phyloP scores from a whole-genome alignment of 2,113 vertebrate genomes.

The Notarius quadriscutis region DNA sequence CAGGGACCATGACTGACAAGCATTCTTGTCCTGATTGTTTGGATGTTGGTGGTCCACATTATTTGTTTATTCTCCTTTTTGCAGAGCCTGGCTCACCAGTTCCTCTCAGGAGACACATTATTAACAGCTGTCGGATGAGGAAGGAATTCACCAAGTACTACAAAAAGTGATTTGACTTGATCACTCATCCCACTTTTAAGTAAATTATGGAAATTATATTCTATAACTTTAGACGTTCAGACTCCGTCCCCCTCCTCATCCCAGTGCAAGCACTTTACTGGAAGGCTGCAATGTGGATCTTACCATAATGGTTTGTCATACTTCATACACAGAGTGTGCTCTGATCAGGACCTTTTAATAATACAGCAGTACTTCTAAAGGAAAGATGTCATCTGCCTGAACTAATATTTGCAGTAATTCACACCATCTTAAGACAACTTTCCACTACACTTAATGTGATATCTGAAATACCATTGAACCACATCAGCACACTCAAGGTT shows the following conservation, averaged over 20 bases:
- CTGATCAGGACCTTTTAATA: background rate
- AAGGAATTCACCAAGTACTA: background rate
- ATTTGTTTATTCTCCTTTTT: background rate
- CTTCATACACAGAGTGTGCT: background rate
- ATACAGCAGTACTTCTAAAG: background rate
- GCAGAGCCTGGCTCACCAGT: background rate
- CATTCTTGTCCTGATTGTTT: background rate
- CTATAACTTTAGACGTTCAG: background rate
- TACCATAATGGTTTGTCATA: background rate
- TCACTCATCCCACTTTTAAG: background rate
- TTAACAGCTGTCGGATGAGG: background rate
- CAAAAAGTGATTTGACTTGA: background rate
- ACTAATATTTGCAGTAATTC: background rate
- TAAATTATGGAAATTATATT: slow-evolving; percentile 3
- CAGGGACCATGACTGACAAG: background rate
- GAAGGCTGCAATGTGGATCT: background rate
- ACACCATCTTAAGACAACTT: background rate
- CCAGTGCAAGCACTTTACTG: background rate
- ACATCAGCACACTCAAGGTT: background rate
- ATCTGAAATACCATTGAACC: background rate
- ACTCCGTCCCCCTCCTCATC: background rate
- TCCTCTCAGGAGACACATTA: background rate
- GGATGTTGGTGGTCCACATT: background rate
- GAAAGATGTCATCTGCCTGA: background rate
- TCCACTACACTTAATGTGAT: background rate